These are phyloP conservation scores for Todus mexicanus DNA, from an alignment of 2,797 vertebrate genomes.

Conservation along the genomic window DNA sequence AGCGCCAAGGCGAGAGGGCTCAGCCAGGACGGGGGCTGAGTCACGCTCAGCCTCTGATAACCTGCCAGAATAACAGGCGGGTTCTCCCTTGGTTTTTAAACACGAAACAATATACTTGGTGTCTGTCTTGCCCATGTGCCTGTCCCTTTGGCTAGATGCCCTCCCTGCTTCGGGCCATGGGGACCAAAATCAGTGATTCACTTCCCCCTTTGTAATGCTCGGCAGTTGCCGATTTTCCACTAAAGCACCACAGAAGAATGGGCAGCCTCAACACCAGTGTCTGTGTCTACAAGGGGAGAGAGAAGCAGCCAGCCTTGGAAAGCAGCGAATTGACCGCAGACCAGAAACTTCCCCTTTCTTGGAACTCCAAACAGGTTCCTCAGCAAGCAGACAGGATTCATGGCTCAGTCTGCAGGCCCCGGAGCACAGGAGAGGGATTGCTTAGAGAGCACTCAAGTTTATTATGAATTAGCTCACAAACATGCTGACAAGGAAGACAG, in stretches of 20 bases:
- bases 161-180: constrained; percentile 8
- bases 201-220: constrained; percentile 58
- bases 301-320: constrained; percentile 54
- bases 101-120: neutral
- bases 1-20: neutral
- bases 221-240: constrained; percentile 60
- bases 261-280: constrained; percentile 38
- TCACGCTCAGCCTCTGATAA: constrained; percentile 35
- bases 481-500: constrained; percentile 35
- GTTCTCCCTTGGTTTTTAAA: constrained; percentile 23
- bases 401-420: neutral
- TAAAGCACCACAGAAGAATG: constrained; percentile 58
- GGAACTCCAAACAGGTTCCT: constrained; percentile 18
- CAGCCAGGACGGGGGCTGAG: constrained; percentile 11
- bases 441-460: constrained; percentile 21
- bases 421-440: neutral
- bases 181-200: constrained; percentile 63
- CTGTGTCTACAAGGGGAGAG: constrained; percentile 14
- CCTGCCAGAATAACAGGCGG: constrained; percentile 20
- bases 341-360: constrained; percentile 51
- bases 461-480: constrained; percentile 38
- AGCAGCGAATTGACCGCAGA: constrained; percentile 46
- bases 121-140: constrained; percentile 10
- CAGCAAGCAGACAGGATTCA: constrained; percentile 43
- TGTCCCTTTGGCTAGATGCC: constrained; percentile 29